Evolutionary conservation across 2,888 invertebrate genomes (phyloP).

Genomic region (Epiblema foenella): DNA sequence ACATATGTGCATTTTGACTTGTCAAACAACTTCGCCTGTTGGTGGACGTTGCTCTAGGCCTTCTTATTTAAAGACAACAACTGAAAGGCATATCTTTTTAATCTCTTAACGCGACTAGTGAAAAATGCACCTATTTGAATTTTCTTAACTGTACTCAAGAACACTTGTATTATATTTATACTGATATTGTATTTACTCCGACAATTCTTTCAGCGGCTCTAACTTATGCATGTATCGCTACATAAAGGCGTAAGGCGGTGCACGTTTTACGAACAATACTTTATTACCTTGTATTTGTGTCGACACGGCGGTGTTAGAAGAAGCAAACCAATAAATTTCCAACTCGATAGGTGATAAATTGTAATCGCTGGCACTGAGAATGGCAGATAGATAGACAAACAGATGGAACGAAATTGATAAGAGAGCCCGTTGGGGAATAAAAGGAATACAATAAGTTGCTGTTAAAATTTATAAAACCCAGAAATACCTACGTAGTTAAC

Average conservation of each 20-base stretch:
- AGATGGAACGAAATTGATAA: constrained; percentile 27
- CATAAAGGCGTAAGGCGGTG: background rate
- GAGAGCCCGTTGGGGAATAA: background rate
- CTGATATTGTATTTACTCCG: background rate
- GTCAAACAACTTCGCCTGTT: too few species aligned
- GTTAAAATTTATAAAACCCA: background rate
- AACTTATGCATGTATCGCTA: constrained; percentile 1
- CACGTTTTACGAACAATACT: constrained; percentile 28
- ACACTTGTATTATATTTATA: background rate
- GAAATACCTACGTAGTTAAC: background rate
- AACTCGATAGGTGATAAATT: constrained; percentile 39
- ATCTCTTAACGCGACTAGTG: too few species aligned
- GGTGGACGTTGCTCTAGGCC: too few species aligned
- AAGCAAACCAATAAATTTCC: constrained; percentile 34
- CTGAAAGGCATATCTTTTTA: too few species aligned
- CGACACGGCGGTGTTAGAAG: constrained; percentile 23
- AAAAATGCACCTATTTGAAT: too few species aligned
- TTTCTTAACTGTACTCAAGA: too few species aligned
- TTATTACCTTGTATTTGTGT: constrained; percentile 31
- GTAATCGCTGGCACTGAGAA: constrained; percentile 23
- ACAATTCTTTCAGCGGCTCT: background rate
- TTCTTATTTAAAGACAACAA: too few species aligned
- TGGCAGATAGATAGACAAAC: constrained; percentile 35
- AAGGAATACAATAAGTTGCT: constrained; percentile 6
- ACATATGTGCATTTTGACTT: too few species aligned